Conservation (phyloP, 1,140 invertebrate species). For the Ips nitidus region DNA sequence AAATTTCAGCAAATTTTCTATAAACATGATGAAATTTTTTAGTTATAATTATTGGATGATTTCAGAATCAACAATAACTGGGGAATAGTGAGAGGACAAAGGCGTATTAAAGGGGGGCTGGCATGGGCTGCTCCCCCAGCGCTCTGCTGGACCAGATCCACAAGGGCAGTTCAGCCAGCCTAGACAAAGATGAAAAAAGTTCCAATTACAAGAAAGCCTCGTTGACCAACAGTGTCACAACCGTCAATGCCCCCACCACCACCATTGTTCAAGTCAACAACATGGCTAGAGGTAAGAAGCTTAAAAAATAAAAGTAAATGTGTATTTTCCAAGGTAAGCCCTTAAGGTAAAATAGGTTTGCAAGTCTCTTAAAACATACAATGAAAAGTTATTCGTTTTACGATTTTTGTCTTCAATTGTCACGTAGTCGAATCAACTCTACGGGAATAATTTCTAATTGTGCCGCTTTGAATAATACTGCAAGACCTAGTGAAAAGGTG, state of each 20-base stretch:
- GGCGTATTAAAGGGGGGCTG: slow-evolving; percentile 32
- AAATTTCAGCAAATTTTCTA: too few relatives aligned
- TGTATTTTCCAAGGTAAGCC: neutral
- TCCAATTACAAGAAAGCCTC: slow-evolving; percentile 33
- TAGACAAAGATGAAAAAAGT: slow-evolving; percentile 38
- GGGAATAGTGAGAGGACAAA: neutral
- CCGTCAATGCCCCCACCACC: slow-evolving; percentile 11
- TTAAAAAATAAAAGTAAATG: neutral
- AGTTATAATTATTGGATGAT: neutral
- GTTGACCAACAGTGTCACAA: slow-evolving; percentile 12
- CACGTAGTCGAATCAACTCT: too few relatives aligned
- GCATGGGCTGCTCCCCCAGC: slow-evolving; percentile 51
- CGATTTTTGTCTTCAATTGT: too few relatives aligned
- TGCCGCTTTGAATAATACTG: too few relatives aligned
- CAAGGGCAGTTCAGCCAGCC: slow-evolving; percentile 45
- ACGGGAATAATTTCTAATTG: too few relatives aligned
- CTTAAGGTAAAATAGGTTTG: neutral
- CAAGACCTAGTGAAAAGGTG: neutral
- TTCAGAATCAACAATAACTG: neutral
- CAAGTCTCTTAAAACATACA: neutral
- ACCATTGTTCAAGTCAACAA: slow-evolving; percentile 23
- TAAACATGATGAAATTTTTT: too few relatives aligned
- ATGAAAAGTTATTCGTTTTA: neutral
- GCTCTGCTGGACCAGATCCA: slow-evolving; percentile 49
- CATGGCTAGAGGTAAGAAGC: slow-evolving; percentile 24